A percentile compares a stretch with the other conserved stretches of the same genome.
These are phyloP conservation scores for Araneus ventricosus DNA, from an alignment of 1,140 invertebrate genomes.

Conservation along the genomic window DNA sequence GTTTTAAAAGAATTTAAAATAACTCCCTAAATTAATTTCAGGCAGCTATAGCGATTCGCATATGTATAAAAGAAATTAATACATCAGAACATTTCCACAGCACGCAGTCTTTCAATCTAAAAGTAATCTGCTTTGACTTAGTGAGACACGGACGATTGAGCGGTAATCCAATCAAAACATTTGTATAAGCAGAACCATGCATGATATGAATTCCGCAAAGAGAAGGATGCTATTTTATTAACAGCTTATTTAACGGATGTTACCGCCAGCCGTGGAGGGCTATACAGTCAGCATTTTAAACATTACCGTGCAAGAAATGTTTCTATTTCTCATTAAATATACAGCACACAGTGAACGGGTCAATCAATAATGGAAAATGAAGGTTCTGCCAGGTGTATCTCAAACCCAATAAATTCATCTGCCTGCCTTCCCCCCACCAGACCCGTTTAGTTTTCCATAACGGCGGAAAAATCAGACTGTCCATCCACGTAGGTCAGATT, in stretches of 20 bases:
- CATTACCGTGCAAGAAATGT: neutral
- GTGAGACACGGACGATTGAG: neutral
- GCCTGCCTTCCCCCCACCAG: neutral
- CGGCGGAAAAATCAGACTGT: slow-evolving; percentile 51
- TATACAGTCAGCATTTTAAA: slow-evolving; percentile 40
- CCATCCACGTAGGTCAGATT: slow-evolving; percentile 73
- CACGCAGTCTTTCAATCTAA: neutral
- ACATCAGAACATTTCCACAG: too few relatives aligned
- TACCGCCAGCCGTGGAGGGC: neutral
- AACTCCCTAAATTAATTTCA: too few relatives aligned
- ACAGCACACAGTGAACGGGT: slow-evolving; percentile 26
- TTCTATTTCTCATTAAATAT: slow-evolving; percentile 58
- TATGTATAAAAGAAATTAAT: too few relatives aligned
- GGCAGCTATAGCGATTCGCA: too few relatives aligned
- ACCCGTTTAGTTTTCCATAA: slow-evolving; percentile 59
- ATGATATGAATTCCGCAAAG: slow-evolving; percentile 26
- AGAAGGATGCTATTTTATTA: slow-evolving; percentile 17
- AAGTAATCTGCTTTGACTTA: neutral
- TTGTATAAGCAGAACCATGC: slow-evolving; percentile 14
- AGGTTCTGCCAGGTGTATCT: slow-evolving; percentile 42
- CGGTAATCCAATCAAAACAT: slow-evolving; percentile 32
- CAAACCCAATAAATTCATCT: slow-evolving; percentile 64
- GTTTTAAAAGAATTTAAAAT: too few relatives aligned
- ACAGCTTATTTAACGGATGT: slow-evolving; percentile 9
- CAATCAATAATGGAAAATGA: slow-evolving; percentile 72